phyloP scores from a whole-genome alignment of 1,140 invertebrate genomes.

The Trichonephila inaurata region DNA sequence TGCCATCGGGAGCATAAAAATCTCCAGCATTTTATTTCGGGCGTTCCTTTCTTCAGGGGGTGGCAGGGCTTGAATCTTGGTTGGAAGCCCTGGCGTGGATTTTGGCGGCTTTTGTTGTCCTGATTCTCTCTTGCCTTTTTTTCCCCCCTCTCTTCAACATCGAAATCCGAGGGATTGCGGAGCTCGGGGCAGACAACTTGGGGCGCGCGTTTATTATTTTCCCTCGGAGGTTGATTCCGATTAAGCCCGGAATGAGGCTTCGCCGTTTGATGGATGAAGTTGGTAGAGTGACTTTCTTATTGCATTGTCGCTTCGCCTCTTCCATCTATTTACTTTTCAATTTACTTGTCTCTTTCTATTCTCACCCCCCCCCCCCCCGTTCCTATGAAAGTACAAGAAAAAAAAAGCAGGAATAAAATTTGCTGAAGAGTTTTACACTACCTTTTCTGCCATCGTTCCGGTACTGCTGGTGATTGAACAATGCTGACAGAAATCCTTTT shows the following conservation, averaged over 20 bases:
- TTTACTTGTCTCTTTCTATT: neutral
- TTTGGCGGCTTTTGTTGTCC: conserved; percentile 46
- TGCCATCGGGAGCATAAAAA: conserved; percentile 16
- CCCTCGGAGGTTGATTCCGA: conserved; percentile 7
- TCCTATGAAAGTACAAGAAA: neutral
- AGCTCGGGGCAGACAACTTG: neutral
- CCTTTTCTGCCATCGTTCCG: neutral
- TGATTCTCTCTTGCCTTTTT: conserved; percentile 16
- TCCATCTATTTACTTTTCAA: conserved; percentile 21
- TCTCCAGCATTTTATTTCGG: conserved; percentile 11
- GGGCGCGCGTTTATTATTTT: neutral
- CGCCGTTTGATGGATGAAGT: conserved; percentile 15
- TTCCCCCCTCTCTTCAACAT: neutral
- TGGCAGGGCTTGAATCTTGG: too few species aligned
- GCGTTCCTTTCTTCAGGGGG: neutral
- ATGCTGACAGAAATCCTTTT: neutral
- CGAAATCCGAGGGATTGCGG: conserved; percentile 29
- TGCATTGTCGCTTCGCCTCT: neutral
- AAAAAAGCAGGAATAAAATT: neutral
- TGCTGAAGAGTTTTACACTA: conserved; percentile 10
- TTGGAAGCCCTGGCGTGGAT: conserved; percentile 9
- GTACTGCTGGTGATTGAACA: neutral
- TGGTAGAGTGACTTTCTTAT: conserved; percentile 13
- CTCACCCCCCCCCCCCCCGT: neutral
- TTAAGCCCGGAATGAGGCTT: conserved; percentile 4